Conservation (phyloP, 2,888 invertebrate genomes). For the Pilophorus perplexus region DNA sequence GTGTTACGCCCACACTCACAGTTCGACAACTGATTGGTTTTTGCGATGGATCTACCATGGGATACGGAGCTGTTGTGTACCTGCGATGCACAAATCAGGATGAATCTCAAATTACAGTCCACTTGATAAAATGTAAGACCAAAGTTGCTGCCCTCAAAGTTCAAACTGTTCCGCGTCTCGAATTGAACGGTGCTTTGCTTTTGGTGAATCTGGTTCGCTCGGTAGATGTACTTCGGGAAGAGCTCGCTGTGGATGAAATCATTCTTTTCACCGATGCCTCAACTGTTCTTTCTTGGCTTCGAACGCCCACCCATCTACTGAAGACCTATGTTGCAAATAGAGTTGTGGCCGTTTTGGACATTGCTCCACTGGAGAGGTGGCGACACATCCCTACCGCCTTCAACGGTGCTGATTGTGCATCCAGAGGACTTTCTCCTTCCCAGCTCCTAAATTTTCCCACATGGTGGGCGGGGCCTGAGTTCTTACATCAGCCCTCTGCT, state of each 20-base stretch:
- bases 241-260: background rate
- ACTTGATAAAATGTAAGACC: constrained; percentile 10
- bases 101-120: background rate
- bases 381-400: background rate
- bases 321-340: constrained; percentile 19
- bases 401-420: constrained; percentile 17
- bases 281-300: constrained; percentile 1
- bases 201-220: background rate
- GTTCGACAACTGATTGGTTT: background rate
- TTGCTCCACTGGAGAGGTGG: background rate
- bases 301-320: background rate
- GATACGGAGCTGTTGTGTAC: constrained; percentile 4
- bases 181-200: background rate
- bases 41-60: constrained; percentile 1
- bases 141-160: constrained; percentile 22
- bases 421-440: background rate
- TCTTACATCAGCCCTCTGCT: background rate
- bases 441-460: background rate
- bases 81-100: background rate
- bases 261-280: constrained; percentile 2
- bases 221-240: background rate
- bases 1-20: background rate
- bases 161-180: constrained; percentile 10
- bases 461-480: constrained; percentile 22
- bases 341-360: background rate